phyloP scores from a whole-genome alignment of 2,797 vertebrate genomes.

The Heterohyrax brucei region DNA sequence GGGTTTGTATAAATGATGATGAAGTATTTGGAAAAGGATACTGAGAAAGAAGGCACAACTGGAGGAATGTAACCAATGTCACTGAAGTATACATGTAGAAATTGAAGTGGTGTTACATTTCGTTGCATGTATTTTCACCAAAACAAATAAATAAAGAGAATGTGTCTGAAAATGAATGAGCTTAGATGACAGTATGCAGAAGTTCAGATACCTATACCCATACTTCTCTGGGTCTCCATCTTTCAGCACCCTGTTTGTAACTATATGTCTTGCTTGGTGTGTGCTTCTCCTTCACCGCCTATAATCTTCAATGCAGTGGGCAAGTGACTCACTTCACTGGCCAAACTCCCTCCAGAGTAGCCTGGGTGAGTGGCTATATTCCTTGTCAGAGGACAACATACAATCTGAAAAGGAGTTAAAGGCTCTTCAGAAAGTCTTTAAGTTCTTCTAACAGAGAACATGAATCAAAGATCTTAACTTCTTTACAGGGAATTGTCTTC shows the following conservation, averaged over 20 bases:
- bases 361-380: not conserved
- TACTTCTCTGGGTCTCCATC: not conserved
- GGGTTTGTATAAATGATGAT: not conserved
- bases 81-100: not conserved
- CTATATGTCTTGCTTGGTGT: not conserved
- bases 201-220: not conserved
- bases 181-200: not conserved
- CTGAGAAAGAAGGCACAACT: not conserved
- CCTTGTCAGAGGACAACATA: not conserved
- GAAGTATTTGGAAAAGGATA: not conserved
- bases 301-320: not conserved
- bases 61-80: not conserved
- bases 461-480: constrained; percentile 73
- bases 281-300: not conserved
- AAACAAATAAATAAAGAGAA: not conserved
- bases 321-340: not conserved
- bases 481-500: constrained; percentile 54
- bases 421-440: constrained; percentile 63
- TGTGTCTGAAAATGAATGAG: not conserved
- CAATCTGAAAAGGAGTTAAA: constrained; percentile 69
- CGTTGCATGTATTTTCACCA: not conserved
- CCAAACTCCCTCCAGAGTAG: not conserved
- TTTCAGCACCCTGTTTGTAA: not conserved
- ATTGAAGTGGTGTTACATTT: not conserved
- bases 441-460: constrained; percentile 71